Base-by-base conservation (phyloP, 2,113 vertebrate genomes). In the Anoura caudifer region DNA sequence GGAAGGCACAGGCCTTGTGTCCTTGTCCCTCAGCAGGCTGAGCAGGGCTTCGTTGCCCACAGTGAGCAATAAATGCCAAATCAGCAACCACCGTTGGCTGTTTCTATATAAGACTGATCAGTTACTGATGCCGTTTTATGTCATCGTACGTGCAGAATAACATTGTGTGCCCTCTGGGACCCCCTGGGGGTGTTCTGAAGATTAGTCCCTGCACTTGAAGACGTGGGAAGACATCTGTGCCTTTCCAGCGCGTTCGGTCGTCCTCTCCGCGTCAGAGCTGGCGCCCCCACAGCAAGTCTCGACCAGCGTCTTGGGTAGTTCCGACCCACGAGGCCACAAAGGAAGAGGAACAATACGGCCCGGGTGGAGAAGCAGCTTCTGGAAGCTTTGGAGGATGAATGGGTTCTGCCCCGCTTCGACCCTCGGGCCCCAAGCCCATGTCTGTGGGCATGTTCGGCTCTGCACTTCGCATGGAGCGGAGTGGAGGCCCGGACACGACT, bases 401-500 rank as follows among this genome's bases (percentile, higher is more conserved):
- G 11, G 41, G 10, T 52, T 38, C 93, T 41, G 8, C 45, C 72
- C 61, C 79, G n/a, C 77, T 94, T 88, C 75, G 47, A 3, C 76
- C 82, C n/a, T 94, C 90, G 13, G 95, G 73, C 41, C n/a, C n/a
- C 50, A 8, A 91, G 52, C 20, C 1, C 92, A 47, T 19, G 82
- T 11, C 81, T 81, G 15, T 79, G 75, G 38, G 17, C 72, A 72
- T 63, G 19, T 95, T 86, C 63, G 28, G 72, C 75, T 97, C 28
- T 96, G 24, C 47, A 3, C 97, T 93, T 6, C 85, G 83, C 82
- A 52, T 88, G 79, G 97, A 92, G 96, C 97, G 97, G 97, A 97
- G 75, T 93, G 97, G 95, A 96, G 97, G 91, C 96, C 97, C 81
- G 86, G 97, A 97, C 94, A 95, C 93, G 96, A 83, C 93, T 96